A percentile compares a stretch with the other conserved stretches of the same genome.
phyloP scores from a whole-genome alignment of 2,113 vertebrate genomes.

The Echinops telfairi region DNA sequence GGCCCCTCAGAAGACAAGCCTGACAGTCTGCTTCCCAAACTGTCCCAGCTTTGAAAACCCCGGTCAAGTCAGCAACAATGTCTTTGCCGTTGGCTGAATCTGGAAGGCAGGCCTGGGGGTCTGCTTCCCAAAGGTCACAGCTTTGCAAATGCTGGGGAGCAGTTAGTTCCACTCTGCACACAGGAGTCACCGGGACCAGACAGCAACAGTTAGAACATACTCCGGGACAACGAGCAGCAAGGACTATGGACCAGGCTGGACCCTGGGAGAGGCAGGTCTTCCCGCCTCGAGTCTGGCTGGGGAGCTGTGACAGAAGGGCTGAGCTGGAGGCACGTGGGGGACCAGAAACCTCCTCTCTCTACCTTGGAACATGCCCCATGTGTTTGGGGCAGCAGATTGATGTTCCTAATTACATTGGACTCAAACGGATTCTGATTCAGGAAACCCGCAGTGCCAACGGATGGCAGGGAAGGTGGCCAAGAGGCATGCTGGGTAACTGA shows the following conservation, averaged over 20 bases:
- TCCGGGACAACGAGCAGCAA: background rate
- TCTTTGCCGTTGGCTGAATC: too few species aligned
- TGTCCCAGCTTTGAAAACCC: background rate
- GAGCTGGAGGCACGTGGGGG: background rate
- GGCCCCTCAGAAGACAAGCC: background rate
- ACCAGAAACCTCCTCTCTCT: conserved; percentile 42
- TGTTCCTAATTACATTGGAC: conserved; percentile 78
- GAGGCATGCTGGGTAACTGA: conserved; percentile 63
- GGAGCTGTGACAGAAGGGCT: background rate
- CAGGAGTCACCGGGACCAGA: background rate
- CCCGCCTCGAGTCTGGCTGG: background rate
- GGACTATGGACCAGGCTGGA: background rate
- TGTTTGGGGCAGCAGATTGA: conserved; percentile 74
- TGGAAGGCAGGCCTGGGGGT: background rate
- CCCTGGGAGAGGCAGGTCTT: background rate
- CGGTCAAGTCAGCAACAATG: too few species aligned
- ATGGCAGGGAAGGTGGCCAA: conserved; percentile 61
- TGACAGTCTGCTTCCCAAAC: too few species aligned
- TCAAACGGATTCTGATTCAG: conserved; percentile 68
- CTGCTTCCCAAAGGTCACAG: background rate
- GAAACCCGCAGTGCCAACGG: background rate
- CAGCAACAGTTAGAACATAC: background rate
- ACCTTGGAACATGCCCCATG: conserved; percentile 37
- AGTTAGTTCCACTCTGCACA: background rate
- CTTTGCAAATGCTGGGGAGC: background rate